A percentile compares a stretch with the other conserved stretches of the same genome.
Evolutionary conservation across 1,140 invertebrate species (phyloP).

Genomic region (Sesamia nonagrioides): DNA sequence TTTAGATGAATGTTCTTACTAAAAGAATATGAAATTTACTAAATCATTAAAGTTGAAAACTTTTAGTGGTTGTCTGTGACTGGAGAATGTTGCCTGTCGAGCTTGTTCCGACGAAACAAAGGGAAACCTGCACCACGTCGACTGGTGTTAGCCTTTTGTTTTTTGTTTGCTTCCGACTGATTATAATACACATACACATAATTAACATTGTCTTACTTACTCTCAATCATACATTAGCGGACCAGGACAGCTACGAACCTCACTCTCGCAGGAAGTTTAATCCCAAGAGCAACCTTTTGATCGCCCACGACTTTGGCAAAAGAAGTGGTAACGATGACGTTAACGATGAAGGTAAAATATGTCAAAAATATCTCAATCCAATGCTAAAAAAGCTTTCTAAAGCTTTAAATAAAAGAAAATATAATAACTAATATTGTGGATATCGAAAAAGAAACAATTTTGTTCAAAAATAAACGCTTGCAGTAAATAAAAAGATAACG

Average conservation of each 20-base stretch:
- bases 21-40: slow-evolving; percentile 32
- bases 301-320: slow-evolving; percentile 76
- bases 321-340: slow-evolving; percentile 73
- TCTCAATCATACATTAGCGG: slow-evolving; percentile 48
- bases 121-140: slow-evolving; percentile 30
- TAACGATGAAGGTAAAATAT: slow-evolving; percentile 76
- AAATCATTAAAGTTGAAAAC: slow-evolving; percentile 46
- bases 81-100: slow-evolving; percentile 21
- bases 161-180: slow-evolving; percentile 15
- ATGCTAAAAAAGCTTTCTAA: slow-evolving; percentile 22
- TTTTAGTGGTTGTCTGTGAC: slow-evolving; percentile 44
- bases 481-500: slow-evolving; percentile 47
- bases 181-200: slow-evolving; percentile 46
- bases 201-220: slow-evolving; percentile 46
- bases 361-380: not conserved
- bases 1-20: slow-evolving; percentile 29
- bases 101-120: slow-evolving; percentile 18
- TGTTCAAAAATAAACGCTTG: slow-evolving; percentile 37
- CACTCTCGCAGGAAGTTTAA: slow-evolving; percentile 66
- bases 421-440: not conserved
- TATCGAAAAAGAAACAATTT: slow-evolving; percentile 1
- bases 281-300: slow-evolving; percentile 71
- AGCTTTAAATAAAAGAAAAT: slow-evolving; percentile 5
- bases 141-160: slow-evolving; percentile 38
- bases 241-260: slow-evolving; percentile 59